Percentiles rank a stretch among this genome's conserved stretches.
Evolutionary conservation across 2,888 invertebrate species (phyloP).

Genomic region (Teleiodes luculella): DNA sequence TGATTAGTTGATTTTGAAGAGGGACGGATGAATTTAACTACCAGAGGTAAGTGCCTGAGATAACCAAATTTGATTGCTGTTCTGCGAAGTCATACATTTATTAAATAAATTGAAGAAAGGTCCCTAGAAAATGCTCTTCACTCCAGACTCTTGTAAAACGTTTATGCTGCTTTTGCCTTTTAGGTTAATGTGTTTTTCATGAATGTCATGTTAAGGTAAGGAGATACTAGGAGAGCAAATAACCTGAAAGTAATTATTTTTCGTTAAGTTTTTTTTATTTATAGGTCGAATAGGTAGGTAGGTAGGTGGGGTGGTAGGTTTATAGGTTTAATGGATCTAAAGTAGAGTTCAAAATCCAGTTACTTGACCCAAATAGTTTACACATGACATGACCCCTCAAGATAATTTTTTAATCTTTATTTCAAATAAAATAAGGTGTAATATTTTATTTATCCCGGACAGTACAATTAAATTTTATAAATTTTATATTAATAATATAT

Average conservation of each 20-base stretch:
- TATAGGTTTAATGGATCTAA: too few relatives aligned
- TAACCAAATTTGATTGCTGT: neutral
- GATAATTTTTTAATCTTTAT: too few relatives aligned
- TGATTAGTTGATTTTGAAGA: conserved; percentile 66
- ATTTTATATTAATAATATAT: too few relatives aligned
- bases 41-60: conserved; percentile 57
- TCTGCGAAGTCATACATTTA: neutral
- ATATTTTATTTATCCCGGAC: too few relatives aligned
- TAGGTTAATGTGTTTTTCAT: conserved; percentile 4
- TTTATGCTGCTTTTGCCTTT: neutral
- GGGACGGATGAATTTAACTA: conserved; percentile 76
- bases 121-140: neutral
- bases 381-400: too few relatives aligned
- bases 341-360: too few relatives aligned
- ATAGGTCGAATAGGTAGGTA: too few relatives aligned
- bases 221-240: neutral
- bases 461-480: too few relatives aligned
- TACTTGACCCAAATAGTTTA: too few relatives aligned
- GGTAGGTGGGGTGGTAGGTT: too few relatives aligned
- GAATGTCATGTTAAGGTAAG: neutral
- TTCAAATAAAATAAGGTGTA: too few relatives aligned
- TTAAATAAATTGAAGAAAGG: neutral
- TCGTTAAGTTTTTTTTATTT: neutral
- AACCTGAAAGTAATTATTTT: neutral
- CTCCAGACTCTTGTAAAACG: neutral